These are phyloP conservation scores for Synchiropus splendidus DNA, from an alignment of 2,113 vertebrate genomes.

Conservation along the genomic window DNA sequence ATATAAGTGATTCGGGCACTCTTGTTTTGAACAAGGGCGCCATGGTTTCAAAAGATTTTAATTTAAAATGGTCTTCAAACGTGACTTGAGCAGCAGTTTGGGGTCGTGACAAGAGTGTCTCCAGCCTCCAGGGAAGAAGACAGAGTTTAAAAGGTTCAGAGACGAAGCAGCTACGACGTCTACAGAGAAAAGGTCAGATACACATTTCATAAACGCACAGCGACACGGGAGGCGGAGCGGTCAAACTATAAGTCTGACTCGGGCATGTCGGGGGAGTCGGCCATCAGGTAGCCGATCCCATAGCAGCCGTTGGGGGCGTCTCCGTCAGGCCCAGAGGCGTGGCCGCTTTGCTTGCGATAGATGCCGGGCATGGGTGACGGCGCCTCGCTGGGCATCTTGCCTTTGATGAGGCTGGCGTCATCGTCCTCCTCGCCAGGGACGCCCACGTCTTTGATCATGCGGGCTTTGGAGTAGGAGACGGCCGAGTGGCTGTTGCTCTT, in stretches of 20 bases:
- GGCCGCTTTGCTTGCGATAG: constrained; percentile 79
- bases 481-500: constrained; percentile 69
- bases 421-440: constrained; percentile 74
- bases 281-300: constrained; percentile 89
- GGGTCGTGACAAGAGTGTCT: constrained; percentile 1
- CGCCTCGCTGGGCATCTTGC: constrained; percentile 80
- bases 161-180: constrained; percentile 50
- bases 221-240: constrained; percentile 8
- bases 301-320: constrained; percentile 89
- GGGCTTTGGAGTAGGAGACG: constrained; percentile 87
- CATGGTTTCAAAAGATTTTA: background rate
- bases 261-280: constrained; percentile 86
- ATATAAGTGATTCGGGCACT: constrained; percentile 84
- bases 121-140: constrained; percentile 10
- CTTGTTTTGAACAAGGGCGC: constrained; percentile 38
- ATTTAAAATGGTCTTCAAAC: no score
- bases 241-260: constrained; percentile 93
- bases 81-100: constrained; percentile 9
- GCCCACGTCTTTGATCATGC: constrained; percentile 81
- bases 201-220: constrained; percentile 37
- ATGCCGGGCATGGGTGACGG: constrained; percentile 82
- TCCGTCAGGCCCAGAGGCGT: constrained; percentile 40
- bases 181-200: constrained; percentile 58
- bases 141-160: constrained; percentile 31
- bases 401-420: constrained; percentile 81